Evolutionary conservation across 2,797 vertebrate genomes (phyloP).

Genomic region (Hypotaenidia okinawae): DNA sequence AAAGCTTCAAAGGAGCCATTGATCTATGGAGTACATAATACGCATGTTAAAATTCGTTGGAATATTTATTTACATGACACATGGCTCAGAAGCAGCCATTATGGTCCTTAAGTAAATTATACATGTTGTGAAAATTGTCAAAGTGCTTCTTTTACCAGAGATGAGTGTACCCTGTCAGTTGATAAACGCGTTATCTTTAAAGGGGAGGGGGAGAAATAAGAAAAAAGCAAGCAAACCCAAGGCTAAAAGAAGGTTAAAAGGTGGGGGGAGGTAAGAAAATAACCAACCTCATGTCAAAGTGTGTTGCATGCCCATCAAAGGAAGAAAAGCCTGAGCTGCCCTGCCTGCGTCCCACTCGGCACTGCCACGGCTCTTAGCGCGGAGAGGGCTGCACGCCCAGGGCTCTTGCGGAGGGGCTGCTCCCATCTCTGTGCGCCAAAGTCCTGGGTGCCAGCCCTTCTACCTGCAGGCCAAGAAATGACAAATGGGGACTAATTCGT

Average conservation of each 20-base stretch:
- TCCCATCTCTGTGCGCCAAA: background rate
- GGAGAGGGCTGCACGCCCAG: background rate
- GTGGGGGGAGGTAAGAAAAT: background rate
- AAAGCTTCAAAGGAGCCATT: conserved; percentile 62
- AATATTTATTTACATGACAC: conserved; percentile 62
- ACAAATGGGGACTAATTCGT: background rate
- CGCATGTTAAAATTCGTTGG: conserved; percentile 39
- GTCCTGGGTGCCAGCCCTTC: background rate
- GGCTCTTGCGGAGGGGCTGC: background rate
- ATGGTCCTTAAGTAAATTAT: conserved; percentile 64
- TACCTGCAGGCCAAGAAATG: background rate
- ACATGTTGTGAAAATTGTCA: conserved; percentile 52
- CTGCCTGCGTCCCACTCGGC: accelerated
- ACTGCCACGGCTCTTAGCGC: accelerated
- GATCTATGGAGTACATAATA: conserved; percentile 67
- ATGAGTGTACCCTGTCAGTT: background rate
- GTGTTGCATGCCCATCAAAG: conserved; percentile 50
- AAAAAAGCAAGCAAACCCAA: background rate
- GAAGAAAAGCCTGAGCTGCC: conserved; percentile 6
- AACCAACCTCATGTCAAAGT: background rate
- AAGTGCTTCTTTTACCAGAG: conserved; percentile 51
- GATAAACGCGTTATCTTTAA: conserved; percentile 5
- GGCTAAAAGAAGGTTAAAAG: conserved; percentile 1
- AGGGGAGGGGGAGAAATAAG: accelerated
- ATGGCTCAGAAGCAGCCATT: conserved; percentile 49